Evolutionary conservation across 2,797 vertebrate species (phyloP).

Genomic region (Acomys russatus): DNA sequence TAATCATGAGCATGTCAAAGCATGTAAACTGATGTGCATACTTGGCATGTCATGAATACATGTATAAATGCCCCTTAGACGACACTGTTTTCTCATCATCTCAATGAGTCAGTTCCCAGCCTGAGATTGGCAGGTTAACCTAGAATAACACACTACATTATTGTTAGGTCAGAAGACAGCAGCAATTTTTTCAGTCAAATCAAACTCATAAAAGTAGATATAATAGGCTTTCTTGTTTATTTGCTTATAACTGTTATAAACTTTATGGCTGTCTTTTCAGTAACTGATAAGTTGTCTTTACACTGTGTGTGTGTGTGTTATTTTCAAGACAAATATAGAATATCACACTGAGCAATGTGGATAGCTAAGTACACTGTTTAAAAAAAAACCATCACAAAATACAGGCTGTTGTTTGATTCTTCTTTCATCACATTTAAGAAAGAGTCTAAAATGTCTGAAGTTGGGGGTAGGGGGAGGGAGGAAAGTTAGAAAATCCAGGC

Average conservation of each 20-base stretch:
- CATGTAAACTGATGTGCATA: background rate
- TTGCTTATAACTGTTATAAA: background rate
- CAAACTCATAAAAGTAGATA: background rate
- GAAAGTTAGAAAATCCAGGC: background rate
- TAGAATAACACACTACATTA: background rate
- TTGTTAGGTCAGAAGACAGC: background rate
- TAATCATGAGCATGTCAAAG: background rate
- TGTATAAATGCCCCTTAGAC: background rate
- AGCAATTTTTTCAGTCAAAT: slow-evolving; percentile 9
- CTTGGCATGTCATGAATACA: no score
- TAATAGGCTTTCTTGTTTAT: background rate
- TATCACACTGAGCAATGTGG: background rate
- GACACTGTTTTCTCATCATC: background rate
- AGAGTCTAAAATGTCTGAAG: background rate
- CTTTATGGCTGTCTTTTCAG: background rate
- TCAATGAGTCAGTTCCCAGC: background rate
- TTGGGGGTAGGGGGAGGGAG: background rate
- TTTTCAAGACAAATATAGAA: slow-evolving; percentile 11
- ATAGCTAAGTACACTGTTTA: background rate
- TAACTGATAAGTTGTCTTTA: slow-evolving; percentile 5
- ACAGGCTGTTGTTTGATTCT: background rate
- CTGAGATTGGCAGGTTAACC: background rate
- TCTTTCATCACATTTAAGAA: background rate
- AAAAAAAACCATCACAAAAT: background rate
- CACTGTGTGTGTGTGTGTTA: background rate